A percentile compares a stretch with the other conserved stretches of the same genome.
phyloP scores from a whole-genome alignment of 2,888 invertebrate genomes.

The Plagodis pulveraria region DNA sequence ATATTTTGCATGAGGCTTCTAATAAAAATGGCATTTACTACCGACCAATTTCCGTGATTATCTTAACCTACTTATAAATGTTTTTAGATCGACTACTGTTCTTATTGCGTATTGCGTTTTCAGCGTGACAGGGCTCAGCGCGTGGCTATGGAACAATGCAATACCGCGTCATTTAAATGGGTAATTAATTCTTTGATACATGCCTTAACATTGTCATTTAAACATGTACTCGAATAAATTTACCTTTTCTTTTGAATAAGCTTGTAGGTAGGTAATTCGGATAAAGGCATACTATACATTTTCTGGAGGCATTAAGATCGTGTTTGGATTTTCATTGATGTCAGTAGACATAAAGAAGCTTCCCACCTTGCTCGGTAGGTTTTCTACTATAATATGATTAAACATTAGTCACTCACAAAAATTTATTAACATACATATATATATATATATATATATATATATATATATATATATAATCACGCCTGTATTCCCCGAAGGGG shows the following conservation, averaged over 20 bases:
- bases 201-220: slow-evolving; percentile 37
- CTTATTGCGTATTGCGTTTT: slow-evolving; percentile 39
- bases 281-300: background rate
- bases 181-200: slow-evolving; percentile 54
- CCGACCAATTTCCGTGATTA: too few relatives aligned
- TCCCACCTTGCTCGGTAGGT: too few relatives aligned
- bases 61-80: background rate
- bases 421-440: too few relatives aligned
- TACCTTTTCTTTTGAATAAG: slow-evolving; percentile 32
- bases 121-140: slow-evolving; percentile 32
- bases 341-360: too few relatives aligned
- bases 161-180: slow-evolving; percentile 49
- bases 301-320: background rate
- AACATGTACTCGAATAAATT: slow-evolving; percentile 35
- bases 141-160: slow-evolving; percentile 35
- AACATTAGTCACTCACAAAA: too few relatives aligned
- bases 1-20: too few relatives aligned
- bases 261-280: background rate
- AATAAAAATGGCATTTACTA: too few relatives aligned
- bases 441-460: too few relatives aligned
- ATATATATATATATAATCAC: too few relatives aligned
- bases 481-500: too few relatives aligned
- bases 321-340: too few relatives aligned
- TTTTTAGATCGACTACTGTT: slow-evolving; percentile 13
- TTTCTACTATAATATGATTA: too few relatives aligned